Evolutionary conservation across 53 echinoderm and acorn worm species (phyloP), one percentile per base, ranked within the genome.

Genomic region (Glandiceps talaboti): DNA sequence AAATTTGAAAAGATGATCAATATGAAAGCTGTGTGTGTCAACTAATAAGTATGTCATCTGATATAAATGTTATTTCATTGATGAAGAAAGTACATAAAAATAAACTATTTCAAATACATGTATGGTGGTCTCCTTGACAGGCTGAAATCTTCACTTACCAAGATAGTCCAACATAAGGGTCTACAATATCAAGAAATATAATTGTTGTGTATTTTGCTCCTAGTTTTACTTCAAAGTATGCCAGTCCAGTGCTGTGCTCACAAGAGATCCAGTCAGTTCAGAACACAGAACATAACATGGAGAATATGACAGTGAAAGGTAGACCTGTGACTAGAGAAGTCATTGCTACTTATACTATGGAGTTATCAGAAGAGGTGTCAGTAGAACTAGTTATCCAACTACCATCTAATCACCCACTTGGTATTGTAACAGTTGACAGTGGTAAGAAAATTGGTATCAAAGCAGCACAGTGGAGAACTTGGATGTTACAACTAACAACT

Each of bases 401-500:
- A 73, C 89, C 99, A 0, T 82, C 87, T 75, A 99, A 99, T 75
- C 93, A 99, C 81, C 99, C 99, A 6, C 85, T 99, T 31, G 99
- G 99, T 28, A 85, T 90, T 76, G 89, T 99, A 73, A 82, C 88
- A 26, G 99, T 97, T 73, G 91, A 91, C 85, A 99, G 91, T 76
- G 87, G 88, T 28, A 85, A 86, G 79, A 87, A 89, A 73, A 89
- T 99, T 27, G 99, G 93, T n/a, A 91, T 99, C 1, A 85, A 87
- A 26, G 83, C 93, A 25, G 87, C 93, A 14, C 99, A 99, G 88
- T 99, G 99, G 99, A 77, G 93, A 29, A 93, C 93, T 79, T 94
- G 99, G 99, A 99, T 89, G 76, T 77, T 99, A 1, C 94, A 94
- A 81, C 84, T 99, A 73, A 94, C 99, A 10, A 99, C 91, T 0